Evolutionary conservation across 2,797 vertebrate genomes (phyloP).

Genomic region (Loriculus beryllinus): DNA sequence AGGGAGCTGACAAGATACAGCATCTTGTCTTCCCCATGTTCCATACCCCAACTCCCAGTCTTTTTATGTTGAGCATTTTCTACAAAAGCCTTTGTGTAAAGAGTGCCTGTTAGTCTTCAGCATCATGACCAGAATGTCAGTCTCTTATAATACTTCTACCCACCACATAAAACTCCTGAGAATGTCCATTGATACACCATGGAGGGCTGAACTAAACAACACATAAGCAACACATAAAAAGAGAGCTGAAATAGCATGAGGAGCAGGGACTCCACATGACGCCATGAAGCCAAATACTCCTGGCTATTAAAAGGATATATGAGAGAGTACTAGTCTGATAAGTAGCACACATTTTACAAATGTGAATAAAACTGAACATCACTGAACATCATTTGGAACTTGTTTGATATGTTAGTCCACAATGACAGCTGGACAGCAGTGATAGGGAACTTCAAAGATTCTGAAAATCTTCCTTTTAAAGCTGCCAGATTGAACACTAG

Average conservation of each 20-base stretch:
- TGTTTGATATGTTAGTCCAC: not conserved
- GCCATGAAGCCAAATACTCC: conserved; percentile 44
- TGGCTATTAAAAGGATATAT: conserved; percentile 21
- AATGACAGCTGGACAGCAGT: not conserved
- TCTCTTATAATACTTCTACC: conserved; percentile 47
- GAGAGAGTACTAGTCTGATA: not conserved
- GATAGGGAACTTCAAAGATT: not conserved
- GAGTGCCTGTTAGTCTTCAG: conserved; percentile 58
- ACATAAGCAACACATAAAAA: not conserved
- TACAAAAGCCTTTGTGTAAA: not conserved
- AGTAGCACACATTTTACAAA: not conserved
- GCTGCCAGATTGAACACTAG: not conserved
- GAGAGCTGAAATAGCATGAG: conserved; percentile 4
- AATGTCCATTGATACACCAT: not conserved
- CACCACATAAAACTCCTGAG: conserved; percentile 14
- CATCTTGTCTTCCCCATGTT: not conserved
- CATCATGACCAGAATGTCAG: conserved; percentile 14
- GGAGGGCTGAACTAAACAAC: conserved; percentile 13
- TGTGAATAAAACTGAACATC: conserved; percentile 6
- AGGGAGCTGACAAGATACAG: not conserved
- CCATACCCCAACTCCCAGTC: not conserved
- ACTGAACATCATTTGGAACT: not conserved
- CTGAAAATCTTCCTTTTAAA: conserved; percentile 25
- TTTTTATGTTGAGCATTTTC: conserved; percentile 17
- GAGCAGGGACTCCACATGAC: not conserved